These are phyloP conservation scores for Chrosomus eos DNA, from an alignment of 2,797 vertebrate species.

Conservation along the genomic window DNA sequence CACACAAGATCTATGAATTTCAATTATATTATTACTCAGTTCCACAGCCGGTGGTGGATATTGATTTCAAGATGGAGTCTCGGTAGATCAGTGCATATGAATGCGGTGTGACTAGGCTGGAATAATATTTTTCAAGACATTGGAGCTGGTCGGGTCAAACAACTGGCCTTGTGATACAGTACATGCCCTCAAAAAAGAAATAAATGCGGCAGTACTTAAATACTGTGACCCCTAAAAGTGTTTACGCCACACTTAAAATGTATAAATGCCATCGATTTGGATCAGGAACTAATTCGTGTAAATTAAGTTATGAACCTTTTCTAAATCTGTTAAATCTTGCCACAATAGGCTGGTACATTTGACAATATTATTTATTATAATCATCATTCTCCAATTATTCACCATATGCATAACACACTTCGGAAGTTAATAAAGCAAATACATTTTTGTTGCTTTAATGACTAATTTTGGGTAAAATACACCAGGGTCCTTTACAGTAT, in stretches of 20 bases:
- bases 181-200: not conserved
- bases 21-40: conserved; percentile 39
- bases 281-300: not conserved
- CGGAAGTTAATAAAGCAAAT: not conserved
- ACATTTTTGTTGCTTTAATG: not conserved
- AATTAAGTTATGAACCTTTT: not conserved
- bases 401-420: not conserved
- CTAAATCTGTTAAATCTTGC: not conserved
- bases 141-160: not conserved
- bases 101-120: conserved; percentile 26
- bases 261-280: not conserved
- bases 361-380: not conserved
- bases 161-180: not conserved
- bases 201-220: not conserved
- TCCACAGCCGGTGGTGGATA: conserved; percentile 16
- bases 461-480: not conserved
- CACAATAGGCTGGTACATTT: not conserved
- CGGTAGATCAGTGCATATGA: not conserved
- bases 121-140: not conserved
- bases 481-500: no score
- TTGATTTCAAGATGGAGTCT: conserved; percentile 38
- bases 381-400: not conserved
- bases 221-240: not conserved
- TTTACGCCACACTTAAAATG: not conserved
- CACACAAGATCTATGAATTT: conserved; percentile 37